Evolutionary conservation across 2,797 vertebrate genomes (phyloP), one percentile per base, ranked within the genome.

Genomic region (Leptatherina wallacei): DNA sequence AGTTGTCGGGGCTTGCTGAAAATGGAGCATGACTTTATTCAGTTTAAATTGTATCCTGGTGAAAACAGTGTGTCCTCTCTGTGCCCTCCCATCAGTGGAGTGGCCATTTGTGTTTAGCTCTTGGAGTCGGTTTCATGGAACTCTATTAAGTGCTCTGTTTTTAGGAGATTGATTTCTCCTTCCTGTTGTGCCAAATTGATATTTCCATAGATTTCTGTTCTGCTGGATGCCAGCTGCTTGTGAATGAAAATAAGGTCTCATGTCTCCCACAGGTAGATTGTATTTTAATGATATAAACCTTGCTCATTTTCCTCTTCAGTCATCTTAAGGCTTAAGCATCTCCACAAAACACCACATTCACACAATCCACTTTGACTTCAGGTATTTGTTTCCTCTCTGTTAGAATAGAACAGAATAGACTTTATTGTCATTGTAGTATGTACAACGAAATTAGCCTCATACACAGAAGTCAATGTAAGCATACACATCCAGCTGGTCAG

Each of bases 21-120:
- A 90, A 90, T 85, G 88, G 88, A 87, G 80, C 83, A 81, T 82
- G 88, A 85, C 88, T 91, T 87, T 85, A 87, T 89, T 86, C 85
- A 62, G 69, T 70, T 71, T 82, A 78, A 89, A 88, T 75, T 83
- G 87, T 72, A 82, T 86, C 73, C 75, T 66, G 80, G 80, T 91
- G 73, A 80, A 89, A 88, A 83, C 71, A 68, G 81, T 8, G 56
- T 84, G 80, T 80, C 90, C 89, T 79, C 85, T 75, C 54, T 0
- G 22, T 85, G 83, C 80, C 77, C 87, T 80, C 65, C 59, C 81
- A 56, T 64, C 64, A 69, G 75, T 73, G 51, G 68, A 88, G 86
- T 78, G 77, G 82, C 80, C 88, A 78, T 89, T 89, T 86, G 73
- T 72, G 72, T 68, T 24, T 49, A 59, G 69, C 85, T 71, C 63